These are phyloP conservation scores for Mastacembelus armatus DNA, from an alignment of 2,797 vertebrate genomes.

Conservation along the genomic window DNA sequence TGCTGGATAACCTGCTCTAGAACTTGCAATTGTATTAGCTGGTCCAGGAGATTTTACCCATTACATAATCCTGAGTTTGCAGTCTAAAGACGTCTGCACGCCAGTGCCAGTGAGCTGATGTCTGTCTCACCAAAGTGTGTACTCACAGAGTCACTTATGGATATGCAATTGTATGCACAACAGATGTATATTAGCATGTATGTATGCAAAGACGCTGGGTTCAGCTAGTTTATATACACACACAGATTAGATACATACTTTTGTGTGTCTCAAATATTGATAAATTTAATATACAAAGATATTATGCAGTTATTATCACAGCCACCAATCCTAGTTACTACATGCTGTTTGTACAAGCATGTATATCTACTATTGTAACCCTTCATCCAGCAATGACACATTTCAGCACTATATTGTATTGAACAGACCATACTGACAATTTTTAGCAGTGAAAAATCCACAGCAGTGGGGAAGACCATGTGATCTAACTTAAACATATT, in stretches of 20 bases:
- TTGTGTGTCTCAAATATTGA: no score
- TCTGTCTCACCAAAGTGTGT: constrained; percentile 16
- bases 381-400: no score
- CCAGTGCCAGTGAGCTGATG: constrained; percentile 21
- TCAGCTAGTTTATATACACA: no score
- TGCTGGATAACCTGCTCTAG: constrained; percentile 68
- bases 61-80: constrained; percentile 74
- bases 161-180: constrained; percentile 1
- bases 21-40: constrained; percentile 73
- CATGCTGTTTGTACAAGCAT: neutral
- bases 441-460: no score
- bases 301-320: constrained; percentile 49
- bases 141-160: constrained; percentile 17
- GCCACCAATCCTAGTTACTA: neutral
- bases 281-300: constrained; percentile 30
- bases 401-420: no score
- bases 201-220: neutral
- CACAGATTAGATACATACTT: no score
- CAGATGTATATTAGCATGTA: constrained; percentile 1
- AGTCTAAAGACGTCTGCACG: constrained; percentile 62
- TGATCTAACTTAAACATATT: no score
- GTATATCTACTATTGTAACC: no score
- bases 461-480: no score
- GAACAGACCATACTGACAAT: no score
- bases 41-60: constrained; percentile 67